Conservation (phyloP, 2,113 vertebrate species). For the Platanista minor region DNA sequence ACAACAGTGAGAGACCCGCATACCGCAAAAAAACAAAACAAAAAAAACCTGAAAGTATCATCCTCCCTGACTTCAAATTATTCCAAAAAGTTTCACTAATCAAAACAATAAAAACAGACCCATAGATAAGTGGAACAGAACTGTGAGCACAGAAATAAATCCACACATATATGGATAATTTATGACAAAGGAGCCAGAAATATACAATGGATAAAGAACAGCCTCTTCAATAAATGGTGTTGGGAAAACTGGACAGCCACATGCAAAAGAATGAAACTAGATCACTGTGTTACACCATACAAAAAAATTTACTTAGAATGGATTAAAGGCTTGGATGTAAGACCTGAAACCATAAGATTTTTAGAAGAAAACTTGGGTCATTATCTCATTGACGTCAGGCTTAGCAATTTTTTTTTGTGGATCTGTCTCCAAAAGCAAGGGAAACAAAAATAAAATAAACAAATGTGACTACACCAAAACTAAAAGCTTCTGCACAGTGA, state of each 20-base stretch:
- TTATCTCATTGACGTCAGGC: background rate
- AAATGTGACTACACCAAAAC: background rate
- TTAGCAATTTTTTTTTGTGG: background rate
- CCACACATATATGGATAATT: background rate
- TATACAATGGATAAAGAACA: background rate
- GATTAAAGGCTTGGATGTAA: background rate
- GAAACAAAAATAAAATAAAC: background rate
- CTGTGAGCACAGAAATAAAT: background rate
- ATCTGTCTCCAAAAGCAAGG: background rate
- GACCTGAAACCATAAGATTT: background rate
- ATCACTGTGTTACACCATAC: background rate
- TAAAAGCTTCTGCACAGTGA: background rate
- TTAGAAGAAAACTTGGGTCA: background rate
- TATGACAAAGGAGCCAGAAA: background rate
- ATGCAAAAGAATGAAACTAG: background rate
- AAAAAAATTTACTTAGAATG: background rate
- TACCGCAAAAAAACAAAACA: too few species aligned
- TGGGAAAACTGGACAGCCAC: background rate
- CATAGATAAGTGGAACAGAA: background rate
- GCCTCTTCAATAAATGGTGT: background rate
- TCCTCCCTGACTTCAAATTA: background rate
- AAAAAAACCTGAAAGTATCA: background rate
- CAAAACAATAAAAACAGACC: background rate
- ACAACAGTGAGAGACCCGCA: too few species aligned
- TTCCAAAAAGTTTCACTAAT: background rate